Percentiles rank a stretch among this genome's conserved stretches.
phyloP scores from a whole-genome alignment of 2,888 invertebrate genomes.

The Venusia cambrica region DNA sequence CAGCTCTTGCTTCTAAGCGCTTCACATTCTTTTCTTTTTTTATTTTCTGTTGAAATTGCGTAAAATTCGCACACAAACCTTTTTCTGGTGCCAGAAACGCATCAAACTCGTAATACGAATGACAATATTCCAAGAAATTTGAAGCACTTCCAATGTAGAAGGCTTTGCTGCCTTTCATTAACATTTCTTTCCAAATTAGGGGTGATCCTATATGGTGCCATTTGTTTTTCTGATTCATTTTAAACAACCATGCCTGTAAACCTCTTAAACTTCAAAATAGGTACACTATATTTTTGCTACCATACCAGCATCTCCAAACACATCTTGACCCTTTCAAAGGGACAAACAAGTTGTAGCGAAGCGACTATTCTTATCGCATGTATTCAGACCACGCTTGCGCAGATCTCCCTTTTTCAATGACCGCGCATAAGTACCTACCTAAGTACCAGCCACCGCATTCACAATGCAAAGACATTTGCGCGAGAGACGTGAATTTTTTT shows the following conservation, averaged over 20 bases:
- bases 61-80: constrained; percentile 45
- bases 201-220: constrained; percentile 81
- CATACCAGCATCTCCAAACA: too few relatives aligned
- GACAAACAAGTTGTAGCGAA: too few relatives aligned
- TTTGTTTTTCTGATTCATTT: constrained; percentile 70
- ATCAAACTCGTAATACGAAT: constrained; percentile 79
- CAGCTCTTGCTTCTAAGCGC: constrained; percentile 10
- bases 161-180: constrained; percentile 75
- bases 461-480: too few relatives aligned
- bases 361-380: too few relatives aligned
- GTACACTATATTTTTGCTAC: too few relatives aligned
- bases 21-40: constrained; percentile 25
- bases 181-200: constrained; percentile 82
- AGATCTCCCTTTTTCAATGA: too few relatives aligned
- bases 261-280: too few relatives aligned
- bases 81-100: constrained; percentile 49
- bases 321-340: too few relatives aligned
- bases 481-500: too few relatives aligned
- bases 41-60: constrained; percentile 50
- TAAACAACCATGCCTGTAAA: constrained; percentile 70
- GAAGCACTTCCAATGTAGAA: constrained; percentile 81
- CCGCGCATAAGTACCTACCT: too few relatives aligned
- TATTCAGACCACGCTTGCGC: too few relatives aligned
- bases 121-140: constrained; percentile 83
- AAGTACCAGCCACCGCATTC: too few relatives aligned